A percentile compares a stretch with the other conserved stretches of the same genome.
Conservation (phyloP, 2,888 invertebrate species). For the Coremacera marginata region DNA sequence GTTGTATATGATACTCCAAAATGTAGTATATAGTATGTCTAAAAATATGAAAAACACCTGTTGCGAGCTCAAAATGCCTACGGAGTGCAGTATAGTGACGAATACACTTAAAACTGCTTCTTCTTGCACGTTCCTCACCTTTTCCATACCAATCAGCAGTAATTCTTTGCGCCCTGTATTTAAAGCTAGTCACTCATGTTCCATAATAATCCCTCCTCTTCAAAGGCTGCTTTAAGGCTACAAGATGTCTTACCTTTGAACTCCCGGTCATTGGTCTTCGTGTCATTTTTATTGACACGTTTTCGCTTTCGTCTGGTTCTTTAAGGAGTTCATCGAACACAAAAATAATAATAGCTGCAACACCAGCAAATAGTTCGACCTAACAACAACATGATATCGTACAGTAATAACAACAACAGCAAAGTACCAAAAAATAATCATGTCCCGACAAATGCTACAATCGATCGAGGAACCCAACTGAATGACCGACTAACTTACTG, state of each 20-base stretch:
- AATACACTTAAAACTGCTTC: too few relatives aligned
- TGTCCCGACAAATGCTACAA: not conserved
- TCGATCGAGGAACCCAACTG: not conserved
- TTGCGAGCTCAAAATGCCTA: too few relatives aligned
- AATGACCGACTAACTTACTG: not conserved
- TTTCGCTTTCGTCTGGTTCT: constrained; percentile 18
- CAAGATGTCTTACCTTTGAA: not conserved
- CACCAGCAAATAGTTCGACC: constrained; percentile 16
- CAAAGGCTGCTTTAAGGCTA: too few relatives aligned
- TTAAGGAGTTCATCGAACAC: not conserved
- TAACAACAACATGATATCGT: not conserved
- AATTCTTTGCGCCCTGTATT: not conserved
- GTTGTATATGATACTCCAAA: too few relatives aligned
- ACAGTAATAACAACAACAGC: not conserved
- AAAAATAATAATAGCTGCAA: not conserved
- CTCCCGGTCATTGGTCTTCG: not conserved
- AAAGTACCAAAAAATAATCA: not conserved
- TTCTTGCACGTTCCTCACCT: too few relatives aligned
- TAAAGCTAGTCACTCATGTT: not conserved
- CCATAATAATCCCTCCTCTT: not conserved
- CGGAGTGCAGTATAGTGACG: too few relatives aligned
- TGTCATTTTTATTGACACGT: not conserved
- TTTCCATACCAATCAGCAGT: too few relatives aligned
- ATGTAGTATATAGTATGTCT: too few relatives aligned
- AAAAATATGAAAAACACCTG: too few relatives aligned